Percentiles rank a stretch among this genome's conserved stretches.
Evolutionary conservation across 1,140 invertebrate species (phyloP).

Genomic region (Trichoplusia ni): DNA sequence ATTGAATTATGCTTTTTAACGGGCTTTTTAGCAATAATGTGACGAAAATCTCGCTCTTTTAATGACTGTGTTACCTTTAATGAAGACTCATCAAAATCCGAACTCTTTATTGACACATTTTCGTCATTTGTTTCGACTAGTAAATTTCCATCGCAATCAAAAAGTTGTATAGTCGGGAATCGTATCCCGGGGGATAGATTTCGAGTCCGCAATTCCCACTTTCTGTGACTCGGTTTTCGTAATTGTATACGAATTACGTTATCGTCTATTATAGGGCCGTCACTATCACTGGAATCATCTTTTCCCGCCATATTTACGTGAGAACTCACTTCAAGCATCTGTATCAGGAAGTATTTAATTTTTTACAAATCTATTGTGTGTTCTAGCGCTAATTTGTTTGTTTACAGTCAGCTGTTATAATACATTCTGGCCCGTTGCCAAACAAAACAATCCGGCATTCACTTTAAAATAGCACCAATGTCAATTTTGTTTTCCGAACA

Average conservation of each 20-base stretch:
- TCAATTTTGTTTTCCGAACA: constrained; percentile 76
- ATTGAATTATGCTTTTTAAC: constrained; percentile 75
- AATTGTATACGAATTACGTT: constrained; percentile 80
- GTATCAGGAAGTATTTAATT: constrained; percentile 42
- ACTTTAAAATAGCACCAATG: constrained; percentile 75
- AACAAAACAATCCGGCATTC: constrained; percentile 67
- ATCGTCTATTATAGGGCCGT: constrained; percentile 75
- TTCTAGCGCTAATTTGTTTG: constrained; percentile 68
- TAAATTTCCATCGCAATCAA: constrained; percentile 80
- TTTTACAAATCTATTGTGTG: constrained; percentile 48
- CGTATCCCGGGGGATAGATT: constrained; percentile 73
- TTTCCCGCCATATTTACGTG: constrained; percentile 63
- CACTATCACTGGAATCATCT: constrained; percentile 68
- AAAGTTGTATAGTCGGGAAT: constrained; percentile 79
- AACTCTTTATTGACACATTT: constrained; percentile 78
- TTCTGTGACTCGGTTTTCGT: constrained; percentile 70
- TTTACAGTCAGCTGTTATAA: constrained; percentile 77
- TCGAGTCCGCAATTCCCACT: constrained; percentile 78
- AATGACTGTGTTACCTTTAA: constrained; percentile 68
- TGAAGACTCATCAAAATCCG: constrained; percentile 55
- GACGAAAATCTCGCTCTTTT: constrained; percentile 68
- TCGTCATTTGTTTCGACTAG: constrained; percentile 80
- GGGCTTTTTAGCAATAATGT: constrained; percentile 57
- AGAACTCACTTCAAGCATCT: constrained; percentile 40
- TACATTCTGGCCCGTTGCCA: constrained; percentile 66